Conservation (phyloP, 2,888 invertebrate genomes). For the Monopis laevigella region DNA sequence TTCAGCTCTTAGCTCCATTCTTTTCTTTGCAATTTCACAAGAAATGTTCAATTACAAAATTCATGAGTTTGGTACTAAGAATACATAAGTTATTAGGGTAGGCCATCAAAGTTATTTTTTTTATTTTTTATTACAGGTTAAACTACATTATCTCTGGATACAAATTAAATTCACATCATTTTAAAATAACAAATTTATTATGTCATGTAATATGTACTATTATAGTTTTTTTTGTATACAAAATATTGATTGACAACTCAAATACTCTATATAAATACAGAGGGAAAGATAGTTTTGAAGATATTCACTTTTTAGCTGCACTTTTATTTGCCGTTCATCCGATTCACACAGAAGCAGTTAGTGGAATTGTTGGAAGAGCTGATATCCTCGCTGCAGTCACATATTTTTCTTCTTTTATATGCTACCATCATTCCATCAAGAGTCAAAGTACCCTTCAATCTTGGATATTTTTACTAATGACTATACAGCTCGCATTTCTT, state of each 20-base stretch:
- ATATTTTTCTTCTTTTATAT: slow-evolving; percentile 75
- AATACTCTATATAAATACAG: slow-evolving; percentile 13
- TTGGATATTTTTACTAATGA: slow-evolving; percentile 25
- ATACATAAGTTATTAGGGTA: no score
- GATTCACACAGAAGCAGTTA: slow-evolving; percentile 91
- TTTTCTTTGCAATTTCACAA: no score
- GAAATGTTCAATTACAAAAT: no score
- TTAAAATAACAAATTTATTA: slow-evolving; percentile 80
- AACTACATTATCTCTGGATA: slow-evolving; percentile 73
- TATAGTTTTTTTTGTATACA: slow-evolving; percentile 32
- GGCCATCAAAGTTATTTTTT: no score
- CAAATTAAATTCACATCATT: slow-evolving; percentile 65
- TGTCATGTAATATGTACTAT: slow-evolving; percentile 71
- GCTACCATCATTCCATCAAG: slow-evolving; percentile 59
- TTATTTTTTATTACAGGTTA: slow-evolving; percentile 61
- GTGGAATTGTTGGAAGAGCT: slow-evolving; percentile 92
- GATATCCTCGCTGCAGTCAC: slow-evolving; percentile 86
- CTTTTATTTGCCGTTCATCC: slow-evolving; percentile 91
- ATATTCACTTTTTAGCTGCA: slow-evolving; percentile 71
- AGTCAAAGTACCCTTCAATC: neutral
- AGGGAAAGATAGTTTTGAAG: slow-evolving; percentile 22
- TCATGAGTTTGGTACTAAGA: no score
- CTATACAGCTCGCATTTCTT: slow-evolving; percentile 56
- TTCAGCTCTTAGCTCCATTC: no score
- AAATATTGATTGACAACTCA: slow-evolving; percentile 23